phyloP scores from a whole-genome alignment of 2,888 invertebrate species.

The Holacanthella duospinosa region DNA sequence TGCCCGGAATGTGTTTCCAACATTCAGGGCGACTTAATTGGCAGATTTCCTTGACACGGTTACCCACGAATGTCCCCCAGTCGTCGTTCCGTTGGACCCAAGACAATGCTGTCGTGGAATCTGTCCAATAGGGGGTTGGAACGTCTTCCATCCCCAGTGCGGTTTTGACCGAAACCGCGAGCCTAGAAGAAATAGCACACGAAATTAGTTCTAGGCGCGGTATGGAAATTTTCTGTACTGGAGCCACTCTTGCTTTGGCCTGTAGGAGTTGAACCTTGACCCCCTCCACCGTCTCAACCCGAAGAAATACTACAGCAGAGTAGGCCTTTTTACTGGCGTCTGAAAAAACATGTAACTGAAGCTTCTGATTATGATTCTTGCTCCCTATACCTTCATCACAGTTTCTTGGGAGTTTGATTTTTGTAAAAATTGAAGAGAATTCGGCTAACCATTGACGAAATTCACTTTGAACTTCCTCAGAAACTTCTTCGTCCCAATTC shows the following conservation, averaged over 20 bases:
- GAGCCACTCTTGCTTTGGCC: slow-evolving; percentile 38
- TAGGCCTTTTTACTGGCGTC: slow-evolving; percentile 38
- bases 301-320: slow-evolving; percentile 33
- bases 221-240: slow-evolving; percentile 26
- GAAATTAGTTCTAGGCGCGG: slow-evolving; percentile 25
- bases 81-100: slow-evolving; percentile 23
- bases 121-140: slow-evolving; percentile 15
- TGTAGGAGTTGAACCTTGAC: slow-evolving; percentile 31
- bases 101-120: slow-evolving; percentile 20
- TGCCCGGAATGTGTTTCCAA: no score
- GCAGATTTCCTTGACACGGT: no score
- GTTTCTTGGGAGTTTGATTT: slow-evolving; percentile 5
- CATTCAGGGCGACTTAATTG: no score
- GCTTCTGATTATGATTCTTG: no score
- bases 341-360: slow-evolving; percentile 37
- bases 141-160: not conserved
- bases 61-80: slow-evolving; percentile 33
- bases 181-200: slow-evolving; percentile 19
- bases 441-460: not conserved
- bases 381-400: not conserved
- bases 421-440: slow-evolving; percentile 5
- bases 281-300: slow-evolving; percentile 18
- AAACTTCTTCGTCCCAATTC: no score
- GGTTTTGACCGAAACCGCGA: slow-evolving; percentile 7
- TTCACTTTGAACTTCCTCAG: no score